Percentiles rank a stretch among this genome's conserved stretches.
phyloP scores from a whole-genome alignment of 2,888 invertebrate genomes.

The Argyra leucocephala region DNA sequence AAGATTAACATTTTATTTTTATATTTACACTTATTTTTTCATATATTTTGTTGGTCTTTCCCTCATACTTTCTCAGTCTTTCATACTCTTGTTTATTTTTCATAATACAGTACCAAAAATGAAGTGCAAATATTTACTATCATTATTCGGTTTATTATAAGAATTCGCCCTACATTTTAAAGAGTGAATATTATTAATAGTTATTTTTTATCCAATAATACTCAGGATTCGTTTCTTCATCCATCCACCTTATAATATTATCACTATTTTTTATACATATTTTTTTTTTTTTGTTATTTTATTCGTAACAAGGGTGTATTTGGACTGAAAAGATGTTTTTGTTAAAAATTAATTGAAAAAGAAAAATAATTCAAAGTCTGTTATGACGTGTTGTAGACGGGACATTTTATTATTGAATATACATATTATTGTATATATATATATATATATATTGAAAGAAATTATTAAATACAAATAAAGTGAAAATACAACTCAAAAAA shows the following conservation, averaged over 20 bases:
- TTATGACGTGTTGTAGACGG: constrained; percentile 1
- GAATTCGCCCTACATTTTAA: background rate
- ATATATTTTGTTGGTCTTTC: too few species aligned
- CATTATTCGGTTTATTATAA: background rate
- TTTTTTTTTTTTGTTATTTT: background rate
- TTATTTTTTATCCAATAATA: background rate
- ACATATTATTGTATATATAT: too few species aligned
- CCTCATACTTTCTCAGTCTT: too few species aligned
- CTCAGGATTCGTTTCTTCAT: background rate
- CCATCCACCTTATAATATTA: background rate
- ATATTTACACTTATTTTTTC: background rate
- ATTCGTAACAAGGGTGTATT: background rate
- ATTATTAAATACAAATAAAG: too few species aligned
- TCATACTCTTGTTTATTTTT: too few species aligned
- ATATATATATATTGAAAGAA: too few species aligned
- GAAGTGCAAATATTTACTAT: background rate
- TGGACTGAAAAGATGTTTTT: constrained; percentile 6
- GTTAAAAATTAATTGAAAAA: background rate
- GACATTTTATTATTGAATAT: background rate
- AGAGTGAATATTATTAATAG: background rate
- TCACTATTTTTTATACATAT: background rate
- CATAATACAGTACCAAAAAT: background rate
- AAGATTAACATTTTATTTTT: background rate
- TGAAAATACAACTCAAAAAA: too few species aligned
- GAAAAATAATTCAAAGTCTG: background rate